Conservation (phyloP, 1,140 invertebrate genomes). For the Diachasmimorpha longicaudata region DNA sequence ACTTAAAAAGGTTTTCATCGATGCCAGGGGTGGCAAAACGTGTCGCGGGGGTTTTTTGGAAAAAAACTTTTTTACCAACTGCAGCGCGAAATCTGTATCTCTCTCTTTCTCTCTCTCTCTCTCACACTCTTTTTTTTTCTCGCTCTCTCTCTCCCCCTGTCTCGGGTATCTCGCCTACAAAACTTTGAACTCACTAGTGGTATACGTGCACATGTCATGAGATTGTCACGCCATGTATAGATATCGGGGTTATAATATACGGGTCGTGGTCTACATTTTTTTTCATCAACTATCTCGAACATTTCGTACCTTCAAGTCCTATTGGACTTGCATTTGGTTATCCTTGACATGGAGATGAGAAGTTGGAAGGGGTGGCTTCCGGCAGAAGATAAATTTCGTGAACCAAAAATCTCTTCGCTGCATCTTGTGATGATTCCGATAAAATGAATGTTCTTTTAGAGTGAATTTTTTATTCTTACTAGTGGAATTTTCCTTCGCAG, state of each 20-base stretch:
- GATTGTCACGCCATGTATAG: background rate
- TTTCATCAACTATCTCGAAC: background rate
- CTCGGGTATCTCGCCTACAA: background rate
- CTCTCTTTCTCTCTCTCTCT: too few species aligned
- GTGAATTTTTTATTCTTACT: too few species aligned
- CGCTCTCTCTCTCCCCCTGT: too few species aligned
- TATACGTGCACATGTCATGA: slow-evolving; percentile 3
- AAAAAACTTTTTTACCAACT: slow-evolving; percentile 24
- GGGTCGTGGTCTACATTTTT: background rate
- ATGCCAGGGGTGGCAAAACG: slow-evolving; percentile 23
- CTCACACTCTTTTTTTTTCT: too few species aligned
- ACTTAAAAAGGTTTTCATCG: slow-evolving; percentile 31
- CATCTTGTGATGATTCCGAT: too few species aligned
- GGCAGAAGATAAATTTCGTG: too few species aligned
- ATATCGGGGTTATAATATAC: background rate
- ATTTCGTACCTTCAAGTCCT: background rate
- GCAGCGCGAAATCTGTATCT: background rate
- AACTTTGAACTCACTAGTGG: background rate
- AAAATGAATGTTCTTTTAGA: too few species aligned
- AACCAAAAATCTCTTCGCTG: too few species aligned
- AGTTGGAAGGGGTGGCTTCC: too few species aligned
- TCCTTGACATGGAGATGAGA: too few species aligned
- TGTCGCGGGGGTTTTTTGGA: slow-evolving; percentile 5
- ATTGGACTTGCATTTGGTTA: background rate
- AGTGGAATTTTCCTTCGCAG: too few species aligned